phyloP scores from a whole-genome alignment of 2,888 invertebrate species.

The Agapetus fuscipes region DNA sequence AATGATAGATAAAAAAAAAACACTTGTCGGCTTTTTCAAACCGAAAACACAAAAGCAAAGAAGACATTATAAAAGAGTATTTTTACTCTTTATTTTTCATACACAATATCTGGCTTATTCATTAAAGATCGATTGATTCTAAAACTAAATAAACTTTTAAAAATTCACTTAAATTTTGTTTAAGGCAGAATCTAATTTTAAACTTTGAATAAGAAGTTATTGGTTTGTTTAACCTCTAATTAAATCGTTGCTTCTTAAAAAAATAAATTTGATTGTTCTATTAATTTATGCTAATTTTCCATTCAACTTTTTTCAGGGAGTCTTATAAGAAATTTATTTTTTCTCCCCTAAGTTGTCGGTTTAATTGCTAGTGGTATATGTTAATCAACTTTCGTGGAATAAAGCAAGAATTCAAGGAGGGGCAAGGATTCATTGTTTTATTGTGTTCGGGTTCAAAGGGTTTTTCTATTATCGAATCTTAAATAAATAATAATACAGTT shows the following conservation, averaged over 20 bases:
- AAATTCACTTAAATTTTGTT: too few relatives aligned
- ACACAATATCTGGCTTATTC: too few relatives aligned
- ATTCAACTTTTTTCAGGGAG: not conserved
- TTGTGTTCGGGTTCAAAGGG: not conserved
- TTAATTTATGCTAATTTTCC: not conserved
- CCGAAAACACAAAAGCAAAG: too few relatives aligned
- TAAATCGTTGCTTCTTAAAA: not conserved
- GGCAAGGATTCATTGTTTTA: not conserved
- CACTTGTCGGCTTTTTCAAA: too few relatives aligned
- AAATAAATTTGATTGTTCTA: not conserved
- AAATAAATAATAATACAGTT: constrained; percentile 4
- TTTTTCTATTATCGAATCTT: constrained; percentile 4
- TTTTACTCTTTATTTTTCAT: too few relatives aligned
- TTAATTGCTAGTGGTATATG: not conserved
- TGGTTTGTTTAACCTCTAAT: not conserved
- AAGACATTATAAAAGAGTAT: too few relatives aligned
- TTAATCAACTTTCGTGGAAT: not conserved
- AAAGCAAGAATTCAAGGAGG: not conserved
- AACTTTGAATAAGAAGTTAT: too few relatives aligned
- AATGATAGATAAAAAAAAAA: too few relatives aligned
- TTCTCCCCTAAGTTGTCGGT: not conserved
- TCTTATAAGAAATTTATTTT: not conserved
- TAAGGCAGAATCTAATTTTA: too few relatives aligned
- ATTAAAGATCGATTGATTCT: too few relatives aligned
- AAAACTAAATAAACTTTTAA: too few relatives aligned